phyloP scores from a whole-genome alignment of 2,888 invertebrate genomes.

The Sphecodes monilicornis region DNA sequence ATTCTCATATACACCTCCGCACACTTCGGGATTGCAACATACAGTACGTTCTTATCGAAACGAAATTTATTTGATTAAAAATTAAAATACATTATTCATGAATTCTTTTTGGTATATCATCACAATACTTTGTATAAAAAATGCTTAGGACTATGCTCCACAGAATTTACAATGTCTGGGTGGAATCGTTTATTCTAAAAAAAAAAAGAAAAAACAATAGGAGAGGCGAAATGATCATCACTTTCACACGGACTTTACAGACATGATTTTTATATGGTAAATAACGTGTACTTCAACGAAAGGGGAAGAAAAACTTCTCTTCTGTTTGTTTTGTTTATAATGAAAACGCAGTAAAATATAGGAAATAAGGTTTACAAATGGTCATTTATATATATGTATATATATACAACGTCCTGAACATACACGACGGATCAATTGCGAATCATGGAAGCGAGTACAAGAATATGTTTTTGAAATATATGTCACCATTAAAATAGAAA shows the following conservation, averaged over 20 bases:
- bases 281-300: slow-evolving; percentile 34
- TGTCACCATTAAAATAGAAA: slow-evolving; percentile 61
- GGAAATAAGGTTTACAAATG: slow-evolving; percentile 41
- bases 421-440: slow-evolving; percentile 56
- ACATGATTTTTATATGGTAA: slow-evolving; percentile 45
- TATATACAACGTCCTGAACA: slow-evolving; percentile 42
- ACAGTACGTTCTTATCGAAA: slow-evolving; percentile 66
- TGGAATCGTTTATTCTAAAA: slow-evolving; percentile 61
- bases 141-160: slow-evolving; percentile 72
- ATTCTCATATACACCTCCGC: not conserved
- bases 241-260: slow-evolving; percentile 57
- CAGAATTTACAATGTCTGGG: slow-evolving; percentile 67
- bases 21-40: not conserved
- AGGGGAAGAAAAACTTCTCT: not conserved
- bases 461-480: slow-evolving; percentile 63
- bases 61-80: slow-evolving; percentile 78
- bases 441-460: slow-evolving; percentile 63
- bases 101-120: slow-evolving; percentile 74
- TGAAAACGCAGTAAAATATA: slow-evolving; percentile 32
- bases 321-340: not conserved
- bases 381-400: slow-evolving; percentile 43
- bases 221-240: slow-evolving; percentile 43
- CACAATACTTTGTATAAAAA: slow-evolving; percentile 77
- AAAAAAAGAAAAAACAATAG: slow-evolving; percentile 20
- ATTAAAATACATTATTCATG: slow-evolving; percentile 78